Percentiles rank a stretch among this genome's conserved stretches.
Evolutionary conservation across 2,888 invertebrate genomes (phyloP).

Genomic region (Trisateles emortualis): DNA sequence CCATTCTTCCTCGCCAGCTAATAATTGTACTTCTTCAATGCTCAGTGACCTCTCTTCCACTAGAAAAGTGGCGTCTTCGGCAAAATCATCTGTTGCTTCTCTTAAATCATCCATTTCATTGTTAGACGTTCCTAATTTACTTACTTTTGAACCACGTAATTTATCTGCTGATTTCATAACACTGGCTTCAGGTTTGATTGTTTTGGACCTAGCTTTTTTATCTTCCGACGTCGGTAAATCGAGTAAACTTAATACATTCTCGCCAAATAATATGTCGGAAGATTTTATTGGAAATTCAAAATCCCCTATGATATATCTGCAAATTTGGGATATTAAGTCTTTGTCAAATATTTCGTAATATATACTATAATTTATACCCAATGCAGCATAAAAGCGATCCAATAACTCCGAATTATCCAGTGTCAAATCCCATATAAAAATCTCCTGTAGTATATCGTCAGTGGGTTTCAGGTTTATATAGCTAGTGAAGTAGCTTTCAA

Average conservation of each 20-base stretch:
- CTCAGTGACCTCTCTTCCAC: slow-evolving; percentile 55
- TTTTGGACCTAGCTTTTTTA: slow-evolving; percentile 71
- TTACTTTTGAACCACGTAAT: slow-evolving; percentile 54
- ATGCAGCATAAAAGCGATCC: slow-evolving; percentile 86
- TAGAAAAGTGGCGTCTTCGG: slow-evolving; percentile 44
- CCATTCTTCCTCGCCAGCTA: slow-evolving; percentile 82
- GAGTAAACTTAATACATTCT: slow-evolving; percentile 65
- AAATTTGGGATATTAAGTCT: slow-evolving; percentile 81
- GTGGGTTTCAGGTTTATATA: slow-evolving; percentile 83
- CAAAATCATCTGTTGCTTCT: slow-evolving; percentile 52
- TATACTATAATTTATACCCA: slow-evolving; percentile 87
- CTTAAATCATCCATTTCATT: slow-evolving; percentile 63
- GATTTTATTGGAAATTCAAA: slow-evolving; percentile 66
- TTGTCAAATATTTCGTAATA: slow-evolving; percentile 86
- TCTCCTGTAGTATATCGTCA: slow-evolving; percentile 74
- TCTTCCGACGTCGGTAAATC: slow-evolving; percentile 72
- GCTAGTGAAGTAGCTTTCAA: slow-evolving; percentile 86
- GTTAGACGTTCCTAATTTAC: slow-evolving; percentile 46
- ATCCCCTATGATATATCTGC: slow-evolving; percentile 80
- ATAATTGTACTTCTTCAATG: slow-evolving; percentile 58
- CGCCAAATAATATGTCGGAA: slow-evolving; percentile 73
- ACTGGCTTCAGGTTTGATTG: slow-evolving; percentile 67
- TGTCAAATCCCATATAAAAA: slow-evolving; percentile 73
- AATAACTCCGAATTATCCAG: slow-evolving; percentile 81
- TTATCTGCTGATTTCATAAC: slow-evolving; percentile 66